Evolutionary conservation across 1,140 invertebrate species (phyloP), one percentile per base, ranked within the genome.

Genomic region (Bacillus rossius): DNA sequence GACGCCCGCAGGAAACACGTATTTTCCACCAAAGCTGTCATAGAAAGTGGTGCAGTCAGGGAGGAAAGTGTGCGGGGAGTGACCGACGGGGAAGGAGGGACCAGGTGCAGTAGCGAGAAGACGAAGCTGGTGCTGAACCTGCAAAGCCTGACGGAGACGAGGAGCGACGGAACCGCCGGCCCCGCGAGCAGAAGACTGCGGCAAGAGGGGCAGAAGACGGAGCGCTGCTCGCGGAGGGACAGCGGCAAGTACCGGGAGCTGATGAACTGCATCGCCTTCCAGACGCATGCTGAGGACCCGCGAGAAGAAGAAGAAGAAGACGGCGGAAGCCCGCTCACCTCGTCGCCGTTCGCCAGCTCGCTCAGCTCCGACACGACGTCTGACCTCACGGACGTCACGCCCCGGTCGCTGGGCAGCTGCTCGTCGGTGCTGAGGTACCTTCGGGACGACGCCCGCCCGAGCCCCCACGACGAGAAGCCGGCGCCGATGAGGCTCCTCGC

Each of bases 201-300:
- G 10, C 29, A 34, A 34, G 29, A 34, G 29, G n/a, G n/a, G n/a
- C n/a, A n/a, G n/a, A 34, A 34, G 10, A 10, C 4, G 10, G 29
- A 4, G 10, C 4, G 10, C 5, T 34, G 29, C 10, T 7, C 29
- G 10, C 29, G 4, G 5, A 34, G 29, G 29, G 29, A 34, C 10
- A 34, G 10, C 10, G 29, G 29, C 5, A 34, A 34, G 10, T 34
- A 34, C 29, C 0, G 23, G 1, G 48, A 29, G 7, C 17, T 50
- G 37, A 50, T 50, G 48, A 50, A 50, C 20, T 50, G 48, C 25
- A 50, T 50, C 14, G 48, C 48, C 5, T 50, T 29, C 17, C 29
- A 34, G 13, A 19, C 37, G 20, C 26, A 8, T 29, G 23, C 48
- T 13, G 37, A 50, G 25, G 37, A 29, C 2, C 26, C 8, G 2